Conservation (phyloP, 2,797 vertebrate genomes). For the Crypturellus tataupa region DNA sequence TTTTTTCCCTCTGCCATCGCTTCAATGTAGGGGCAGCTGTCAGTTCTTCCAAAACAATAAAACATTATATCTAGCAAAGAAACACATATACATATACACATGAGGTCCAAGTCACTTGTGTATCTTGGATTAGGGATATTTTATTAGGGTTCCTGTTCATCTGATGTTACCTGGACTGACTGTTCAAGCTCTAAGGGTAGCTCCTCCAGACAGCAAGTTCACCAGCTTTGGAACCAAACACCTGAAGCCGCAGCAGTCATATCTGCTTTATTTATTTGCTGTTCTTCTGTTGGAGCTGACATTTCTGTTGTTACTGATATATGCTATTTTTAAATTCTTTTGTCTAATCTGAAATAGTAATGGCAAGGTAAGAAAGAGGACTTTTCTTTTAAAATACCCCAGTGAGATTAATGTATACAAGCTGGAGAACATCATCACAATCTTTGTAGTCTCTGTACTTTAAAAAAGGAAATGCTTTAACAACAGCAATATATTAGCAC, state of each 20-base stretch:
- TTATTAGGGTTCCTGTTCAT: background rate
- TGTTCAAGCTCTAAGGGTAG: background rate
- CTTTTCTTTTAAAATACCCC: background rate
- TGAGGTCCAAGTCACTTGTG: background rate
- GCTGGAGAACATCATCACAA: background rate
- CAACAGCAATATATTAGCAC: background rate
- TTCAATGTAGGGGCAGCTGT: background rate
- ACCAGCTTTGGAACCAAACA: background rate
- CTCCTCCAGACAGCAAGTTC: background rate
- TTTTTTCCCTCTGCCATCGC: background rate
- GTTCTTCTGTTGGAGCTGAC: background rate
- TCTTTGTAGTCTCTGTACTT: background rate
- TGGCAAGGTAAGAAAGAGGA: background rate
- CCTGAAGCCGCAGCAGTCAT: background rate
- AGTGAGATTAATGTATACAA: background rate
- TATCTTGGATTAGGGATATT: background rate
- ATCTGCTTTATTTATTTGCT: background rate
- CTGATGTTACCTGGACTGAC: background rate
- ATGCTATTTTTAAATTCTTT: background rate
- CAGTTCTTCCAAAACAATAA: background rate
- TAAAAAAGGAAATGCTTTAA: background rate
- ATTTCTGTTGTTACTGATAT: background rate
- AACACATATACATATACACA: background rate
- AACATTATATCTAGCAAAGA: background rate
- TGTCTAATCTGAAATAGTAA: background rate